A percentile compares a stretch with the other conserved stretches of the same genome.
Conservation (phyloP, 2,888 invertebrate species). For the Empis livida region DNA sequence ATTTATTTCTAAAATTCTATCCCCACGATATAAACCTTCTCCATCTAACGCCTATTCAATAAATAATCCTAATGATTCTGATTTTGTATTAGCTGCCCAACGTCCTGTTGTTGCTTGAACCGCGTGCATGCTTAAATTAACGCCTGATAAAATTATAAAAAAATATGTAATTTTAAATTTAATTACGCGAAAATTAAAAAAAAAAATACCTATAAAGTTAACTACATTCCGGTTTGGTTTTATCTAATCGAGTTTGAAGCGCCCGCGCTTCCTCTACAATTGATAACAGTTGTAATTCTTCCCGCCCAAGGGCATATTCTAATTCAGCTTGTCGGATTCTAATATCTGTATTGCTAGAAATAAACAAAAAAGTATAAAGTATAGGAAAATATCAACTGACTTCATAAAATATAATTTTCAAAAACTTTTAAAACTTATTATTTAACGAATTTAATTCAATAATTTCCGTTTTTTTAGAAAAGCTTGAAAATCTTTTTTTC, state of each 20-base stretch:
- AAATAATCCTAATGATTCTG: slow-evolving; percentile 51
- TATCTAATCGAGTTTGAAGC: slow-evolving; percentile 64
- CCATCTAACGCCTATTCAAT: slow-evolving; percentile 76
- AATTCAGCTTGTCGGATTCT: slow-evolving; percentile 82
- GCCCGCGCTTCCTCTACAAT: slow-evolving; percentile 72
- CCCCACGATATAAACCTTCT: slow-evolving; percentile 59
- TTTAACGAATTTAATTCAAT: too few relatives aligned
- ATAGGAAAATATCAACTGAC: too few relatives aligned
- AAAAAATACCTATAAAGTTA: slow-evolving; percentile 46
- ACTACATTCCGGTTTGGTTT: slow-evolving; percentile 42
- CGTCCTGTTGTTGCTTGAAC: slow-evolving; percentile 57
- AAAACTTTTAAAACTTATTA: too few relatives aligned
- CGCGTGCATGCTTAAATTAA: slow-evolving; percentile 45
- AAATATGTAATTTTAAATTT: too few relatives aligned
- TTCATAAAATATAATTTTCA: too few relatives aligned
- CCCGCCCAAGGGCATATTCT: slow-evolving; percentile 76
- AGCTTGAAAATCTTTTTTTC: too few relatives aligned
- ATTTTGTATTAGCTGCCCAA: slow-evolving; percentile 56
- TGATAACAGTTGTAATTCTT: slow-evolving; percentile 74
- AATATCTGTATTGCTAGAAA: slow-evolving; percentile 69
- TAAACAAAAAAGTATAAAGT: too few relatives aligned
- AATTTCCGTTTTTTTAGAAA: too few relatives aligned
- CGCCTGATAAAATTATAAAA: slow-evolving; percentile 33
- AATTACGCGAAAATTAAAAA: not conserved
- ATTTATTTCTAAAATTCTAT: slow-evolving; percentile 66